Conservation (phyloP, 2,797 vertebrate genomes). For the Cossypha dichroa region DNA sequence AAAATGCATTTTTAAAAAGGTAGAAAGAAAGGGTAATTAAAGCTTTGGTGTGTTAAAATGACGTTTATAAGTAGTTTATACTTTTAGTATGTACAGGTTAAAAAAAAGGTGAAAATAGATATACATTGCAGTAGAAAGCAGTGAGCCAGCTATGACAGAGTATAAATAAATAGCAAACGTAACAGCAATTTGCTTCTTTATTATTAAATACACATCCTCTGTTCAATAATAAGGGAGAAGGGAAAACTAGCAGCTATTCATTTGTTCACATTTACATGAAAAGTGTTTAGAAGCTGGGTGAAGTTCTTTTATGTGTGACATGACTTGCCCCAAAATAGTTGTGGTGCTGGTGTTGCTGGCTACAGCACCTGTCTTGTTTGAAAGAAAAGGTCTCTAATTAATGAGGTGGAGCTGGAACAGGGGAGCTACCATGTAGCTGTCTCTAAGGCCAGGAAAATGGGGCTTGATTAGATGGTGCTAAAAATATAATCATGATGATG, state of each 20-base stretch:
- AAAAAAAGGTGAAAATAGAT: background rate
- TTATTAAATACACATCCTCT: background rate
- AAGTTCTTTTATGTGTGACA: fast-evolving
- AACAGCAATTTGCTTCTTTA: background rate
- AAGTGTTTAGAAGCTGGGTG: background rate
- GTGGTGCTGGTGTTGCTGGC: background rate
- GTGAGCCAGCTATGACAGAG: background rate
- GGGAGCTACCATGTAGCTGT: background rate
- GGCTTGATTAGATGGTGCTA: conserved; percentile 11
- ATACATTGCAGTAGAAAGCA: background rate
- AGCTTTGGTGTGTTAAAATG: background rate
- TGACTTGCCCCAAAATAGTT: background rate
- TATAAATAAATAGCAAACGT: background rate
- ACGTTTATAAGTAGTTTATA: background rate
- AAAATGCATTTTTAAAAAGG: background rate
- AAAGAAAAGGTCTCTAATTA: background rate
- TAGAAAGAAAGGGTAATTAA: background rate
- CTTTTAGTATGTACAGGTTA: background rate
- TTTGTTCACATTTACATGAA: background rate
- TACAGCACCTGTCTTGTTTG: background rate
- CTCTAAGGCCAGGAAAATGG: background rate
- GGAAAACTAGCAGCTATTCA: background rate
- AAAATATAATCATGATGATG: background rate
- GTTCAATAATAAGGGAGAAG: background rate
- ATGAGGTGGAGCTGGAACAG: background rate